Evolutionary conservation across 2,797 vertebrate species (phyloP).

Genomic region (Rousettus madagascariensis): DNA sequence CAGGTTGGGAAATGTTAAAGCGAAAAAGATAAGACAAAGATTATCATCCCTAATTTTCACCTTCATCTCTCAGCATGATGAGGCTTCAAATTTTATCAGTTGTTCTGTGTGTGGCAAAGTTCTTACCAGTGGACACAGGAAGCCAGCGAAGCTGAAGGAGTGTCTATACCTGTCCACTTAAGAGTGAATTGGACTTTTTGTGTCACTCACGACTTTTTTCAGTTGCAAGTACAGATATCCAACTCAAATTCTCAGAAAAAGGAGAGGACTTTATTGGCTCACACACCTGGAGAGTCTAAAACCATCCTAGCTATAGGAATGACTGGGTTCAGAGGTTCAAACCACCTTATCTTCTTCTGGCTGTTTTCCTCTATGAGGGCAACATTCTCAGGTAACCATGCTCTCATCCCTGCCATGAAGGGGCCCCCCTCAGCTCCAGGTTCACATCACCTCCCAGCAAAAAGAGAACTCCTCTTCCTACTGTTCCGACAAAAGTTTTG

Average conservation of each 20-base stretch:
- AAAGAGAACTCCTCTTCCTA: not conserved
- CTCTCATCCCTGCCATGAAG: not conserved
- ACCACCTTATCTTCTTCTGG: not conserved
- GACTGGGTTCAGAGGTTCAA: not conserved
- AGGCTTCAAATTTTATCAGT: not conserved
- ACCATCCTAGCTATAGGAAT: not conserved
- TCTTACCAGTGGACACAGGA: not conserved
- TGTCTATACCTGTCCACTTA: not conserved
- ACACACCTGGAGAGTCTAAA: not conserved
- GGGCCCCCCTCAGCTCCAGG: not conserved
- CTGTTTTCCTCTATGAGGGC: not conserved
- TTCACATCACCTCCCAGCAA: not conserved
- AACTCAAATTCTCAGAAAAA: not conserved
- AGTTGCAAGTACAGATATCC: not conserved
- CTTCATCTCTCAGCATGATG: not conserved
- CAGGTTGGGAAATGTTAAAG: not conserved
- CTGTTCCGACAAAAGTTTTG: not conserved
- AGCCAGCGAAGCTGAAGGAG: not conserved
- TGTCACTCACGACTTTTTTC: not conserved
- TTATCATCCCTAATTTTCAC: not conserved
- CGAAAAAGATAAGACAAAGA: not conserved
- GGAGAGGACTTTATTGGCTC: not conserved
- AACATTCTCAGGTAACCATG: not conserved
- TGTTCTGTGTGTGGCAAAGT: not conserved
- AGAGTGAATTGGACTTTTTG: not conserved